These are phyloP conservation scores for Aleiodes alternator DNA, from an alignment of 2,888 invertebrate species.

Conservation along the genomic window DNA sequence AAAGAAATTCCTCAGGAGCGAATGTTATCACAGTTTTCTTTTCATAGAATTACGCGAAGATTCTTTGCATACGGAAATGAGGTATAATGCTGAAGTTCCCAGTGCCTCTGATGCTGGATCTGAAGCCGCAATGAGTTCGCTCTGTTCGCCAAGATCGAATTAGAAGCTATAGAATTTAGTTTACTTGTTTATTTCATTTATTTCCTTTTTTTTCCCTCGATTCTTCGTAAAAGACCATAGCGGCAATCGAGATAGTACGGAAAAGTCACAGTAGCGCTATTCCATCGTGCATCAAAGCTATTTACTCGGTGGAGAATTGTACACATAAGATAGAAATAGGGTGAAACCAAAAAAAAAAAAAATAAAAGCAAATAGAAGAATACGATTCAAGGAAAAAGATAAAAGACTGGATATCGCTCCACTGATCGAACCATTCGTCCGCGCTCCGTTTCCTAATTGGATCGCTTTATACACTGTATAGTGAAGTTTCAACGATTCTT, in stretches of 20 bases:
- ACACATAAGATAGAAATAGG: constrained; percentile 17
- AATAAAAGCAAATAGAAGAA: constrained; percentile 15
- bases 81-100: no score
- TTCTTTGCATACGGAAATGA: no score
- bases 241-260: constrained; percentile 38
- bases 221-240: not conserved
- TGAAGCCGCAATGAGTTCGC: no score
- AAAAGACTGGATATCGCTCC: constrained; percentile 42
- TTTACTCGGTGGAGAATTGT: constrained; percentile 37
- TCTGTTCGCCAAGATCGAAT: not conserved
- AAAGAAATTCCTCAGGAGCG: no score
- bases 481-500: constrained; percentile 44
- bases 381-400: constrained; percentile 32
- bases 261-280: constrained; percentile 34
- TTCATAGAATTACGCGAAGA: no score
- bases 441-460: constrained; percentile 67
- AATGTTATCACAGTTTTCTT: no score
- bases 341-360: no score
- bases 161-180: constrained; percentile 1
- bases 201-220: not conserved
- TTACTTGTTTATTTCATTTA: not conserved
- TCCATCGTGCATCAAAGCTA: constrained; percentile 46
- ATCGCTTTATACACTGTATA: constrained; percentile 64
- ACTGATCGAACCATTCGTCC: constrained; percentile 66
- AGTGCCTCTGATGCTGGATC: no score